Evolutionary conservation across 2,888 invertebrate genomes (phyloP).

Genomic region (Tetramorium bicarinatum): DNA sequence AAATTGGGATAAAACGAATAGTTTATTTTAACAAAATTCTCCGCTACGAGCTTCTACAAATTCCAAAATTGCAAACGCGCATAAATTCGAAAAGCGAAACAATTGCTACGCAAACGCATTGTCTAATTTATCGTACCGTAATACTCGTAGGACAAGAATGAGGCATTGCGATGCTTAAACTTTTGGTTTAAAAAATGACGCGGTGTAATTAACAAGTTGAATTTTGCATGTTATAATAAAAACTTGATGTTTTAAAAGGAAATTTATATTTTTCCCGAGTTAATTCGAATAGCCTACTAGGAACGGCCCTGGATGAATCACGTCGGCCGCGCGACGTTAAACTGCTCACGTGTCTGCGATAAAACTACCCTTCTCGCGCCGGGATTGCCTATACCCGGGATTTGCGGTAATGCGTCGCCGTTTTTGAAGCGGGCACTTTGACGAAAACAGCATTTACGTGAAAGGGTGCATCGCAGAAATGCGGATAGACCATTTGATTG

Average conservation of each 20-base stretch:
- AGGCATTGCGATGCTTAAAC: not conserved
- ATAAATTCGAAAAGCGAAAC: not conserved
- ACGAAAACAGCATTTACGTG: constrained; percentile 19
- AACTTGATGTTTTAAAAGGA: not conserved
- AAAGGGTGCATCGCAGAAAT: constrained; percentile 30
- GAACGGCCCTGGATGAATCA: constrained; percentile 27
- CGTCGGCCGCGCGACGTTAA: constrained; percentile 39
- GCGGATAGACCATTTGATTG: constrained; percentile 23
- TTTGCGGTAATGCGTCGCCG: constrained; percentile 44
- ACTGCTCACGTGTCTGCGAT: constrained; percentile 57
- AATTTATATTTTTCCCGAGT: not conserved
- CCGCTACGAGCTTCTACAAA: not conserved
- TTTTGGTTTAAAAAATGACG: not conserved
- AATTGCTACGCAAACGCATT: not conserved
- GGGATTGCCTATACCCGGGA: constrained; percentile 21
- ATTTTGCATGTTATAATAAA: constrained; percentile 3
- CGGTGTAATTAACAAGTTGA: not conserved
- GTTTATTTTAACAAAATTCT: not conserved
- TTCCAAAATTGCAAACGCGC: not conserved
- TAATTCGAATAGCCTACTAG: not conserved
- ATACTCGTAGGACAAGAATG: not conserved
- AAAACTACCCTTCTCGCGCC: constrained; percentile 46
- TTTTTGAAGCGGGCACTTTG: constrained; percentile 49
- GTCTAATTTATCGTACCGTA: not conserved
- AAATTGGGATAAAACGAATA: not conserved